phyloP scores from a whole-genome alignment of 1,140 invertebrate genomes.

The Pemphigus obesinymphae region DNA sequence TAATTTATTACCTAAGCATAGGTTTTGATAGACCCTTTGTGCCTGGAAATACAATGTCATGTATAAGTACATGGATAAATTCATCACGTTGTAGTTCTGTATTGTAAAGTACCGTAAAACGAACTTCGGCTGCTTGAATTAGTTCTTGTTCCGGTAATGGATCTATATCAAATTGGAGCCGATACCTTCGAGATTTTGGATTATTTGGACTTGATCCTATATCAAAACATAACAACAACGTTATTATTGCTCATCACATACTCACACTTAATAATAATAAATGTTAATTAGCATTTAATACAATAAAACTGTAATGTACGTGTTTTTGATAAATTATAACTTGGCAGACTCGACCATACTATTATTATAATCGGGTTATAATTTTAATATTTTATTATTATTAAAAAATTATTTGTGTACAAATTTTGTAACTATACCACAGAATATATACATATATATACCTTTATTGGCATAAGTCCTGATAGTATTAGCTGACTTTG shows the following conservation, averaged over 20 bases:
- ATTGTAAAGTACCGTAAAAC: conserved; percentile 57
- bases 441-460: conserved; percentile 48
- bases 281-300: no score
- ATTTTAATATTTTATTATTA: no score
- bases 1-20: conserved; percentile 54
- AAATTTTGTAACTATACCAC: no score
- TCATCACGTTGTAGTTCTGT: conserved; percentile 41
- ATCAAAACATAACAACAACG: neutral
- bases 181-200: conserved; percentile 58
- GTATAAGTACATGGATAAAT: conserved; percentile 57
- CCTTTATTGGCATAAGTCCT: conserved; percentile 77
- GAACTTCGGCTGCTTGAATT: conserved; percentile 71
- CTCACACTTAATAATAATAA: no score
- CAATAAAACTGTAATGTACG: no score
- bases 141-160: conserved; percentile 67
- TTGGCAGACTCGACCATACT: no score
- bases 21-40: conserved; percentile 60
- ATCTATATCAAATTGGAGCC: conserved; percentile 73
- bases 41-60: conserved; percentile 76
- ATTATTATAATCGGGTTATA: no score
- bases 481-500: conserved; percentile 74
- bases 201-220: neutral
- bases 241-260: neutral
- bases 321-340: no score
- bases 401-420: no score